Conservation (phyloP, 2,888 invertebrate species). For the Vesta saturnalis region DNA sequence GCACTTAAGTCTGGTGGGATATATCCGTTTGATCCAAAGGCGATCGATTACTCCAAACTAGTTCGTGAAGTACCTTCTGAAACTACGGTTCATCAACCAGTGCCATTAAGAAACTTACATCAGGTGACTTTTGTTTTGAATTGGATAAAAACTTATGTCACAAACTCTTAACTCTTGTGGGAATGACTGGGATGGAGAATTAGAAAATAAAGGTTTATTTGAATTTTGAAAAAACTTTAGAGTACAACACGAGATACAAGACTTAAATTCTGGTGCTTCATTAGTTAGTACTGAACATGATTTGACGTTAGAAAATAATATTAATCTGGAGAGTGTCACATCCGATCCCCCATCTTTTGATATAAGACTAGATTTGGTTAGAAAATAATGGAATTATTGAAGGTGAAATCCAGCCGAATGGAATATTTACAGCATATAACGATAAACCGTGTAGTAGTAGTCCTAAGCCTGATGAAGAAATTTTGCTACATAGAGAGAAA, state of each 20-base stretch:
- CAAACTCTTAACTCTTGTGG: neutral
- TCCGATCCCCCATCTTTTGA: neutral
- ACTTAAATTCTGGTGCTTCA: too few relatives aligned
- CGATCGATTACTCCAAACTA: neutral
- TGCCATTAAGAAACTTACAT: neutral
- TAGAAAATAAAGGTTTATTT: neutral
- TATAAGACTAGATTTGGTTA: neutral
- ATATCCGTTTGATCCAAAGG: neutral
- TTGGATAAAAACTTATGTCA: neutral
- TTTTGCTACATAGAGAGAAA: neutral
- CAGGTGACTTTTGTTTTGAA: neutral
- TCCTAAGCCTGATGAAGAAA: neutral
- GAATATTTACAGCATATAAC: neutral
- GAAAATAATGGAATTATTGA: neutral
- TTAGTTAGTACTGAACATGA: neutral
- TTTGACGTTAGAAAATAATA: neutral
- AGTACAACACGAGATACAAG: neutral
- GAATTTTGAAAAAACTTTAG: neutral
- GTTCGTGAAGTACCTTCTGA: neutral
- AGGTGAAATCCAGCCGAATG: neutral
- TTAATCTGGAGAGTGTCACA: neutral
- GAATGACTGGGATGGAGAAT: neutral
- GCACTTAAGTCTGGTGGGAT: neutral
- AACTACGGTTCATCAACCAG: neutral
- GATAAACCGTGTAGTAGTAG: neutral